phyloP scores from a whole-genome alignment of 2,888 invertebrate species.

The Pterostichus madidus region DNA sequence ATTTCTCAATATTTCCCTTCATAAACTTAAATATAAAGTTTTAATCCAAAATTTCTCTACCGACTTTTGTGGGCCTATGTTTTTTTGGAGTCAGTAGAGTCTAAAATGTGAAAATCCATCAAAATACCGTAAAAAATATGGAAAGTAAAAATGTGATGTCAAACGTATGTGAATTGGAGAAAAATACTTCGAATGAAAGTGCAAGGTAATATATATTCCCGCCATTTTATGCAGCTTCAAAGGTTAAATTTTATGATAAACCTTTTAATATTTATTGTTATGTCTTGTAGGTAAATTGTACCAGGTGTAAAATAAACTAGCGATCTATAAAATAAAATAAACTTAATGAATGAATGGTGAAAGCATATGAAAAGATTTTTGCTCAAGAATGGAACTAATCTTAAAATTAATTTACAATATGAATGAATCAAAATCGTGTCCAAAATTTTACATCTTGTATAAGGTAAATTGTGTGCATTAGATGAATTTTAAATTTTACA shows the following conservation, averaged over 20 bases:
- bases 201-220: background rate
- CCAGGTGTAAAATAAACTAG: background rate
- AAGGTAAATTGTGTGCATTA: slow-evolving; percentile 53
- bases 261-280: background rate
- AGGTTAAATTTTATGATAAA: no score
- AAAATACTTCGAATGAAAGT: no score
- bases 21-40: no score
- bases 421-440: slow-evolving; percentile 51
- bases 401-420: slow-evolving; percentile 4
- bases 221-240: no score
- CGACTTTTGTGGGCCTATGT: no score
- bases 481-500: slow-evolving; percentile 41
- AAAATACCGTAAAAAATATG: no score
- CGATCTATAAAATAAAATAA: slow-evolving; percentile 14
- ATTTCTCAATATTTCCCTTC: no score
- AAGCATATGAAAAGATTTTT: slow-evolving; percentile 21
- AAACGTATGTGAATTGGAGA: no score
- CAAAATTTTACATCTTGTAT: slow-evolving; percentile 51
- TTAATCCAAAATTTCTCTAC: no score
- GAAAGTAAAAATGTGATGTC: no score
- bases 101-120: no score
- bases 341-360: slow-evolving; percentile 39
- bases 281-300: slow-evolving; percentile 36
- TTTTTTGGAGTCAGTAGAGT: no score
- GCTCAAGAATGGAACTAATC: slow-evolving; percentile 42